Evolutionary conservation across 2,113 vertebrate genomes (phyloP).

Genomic region (Toxotes chatareus): DNA sequence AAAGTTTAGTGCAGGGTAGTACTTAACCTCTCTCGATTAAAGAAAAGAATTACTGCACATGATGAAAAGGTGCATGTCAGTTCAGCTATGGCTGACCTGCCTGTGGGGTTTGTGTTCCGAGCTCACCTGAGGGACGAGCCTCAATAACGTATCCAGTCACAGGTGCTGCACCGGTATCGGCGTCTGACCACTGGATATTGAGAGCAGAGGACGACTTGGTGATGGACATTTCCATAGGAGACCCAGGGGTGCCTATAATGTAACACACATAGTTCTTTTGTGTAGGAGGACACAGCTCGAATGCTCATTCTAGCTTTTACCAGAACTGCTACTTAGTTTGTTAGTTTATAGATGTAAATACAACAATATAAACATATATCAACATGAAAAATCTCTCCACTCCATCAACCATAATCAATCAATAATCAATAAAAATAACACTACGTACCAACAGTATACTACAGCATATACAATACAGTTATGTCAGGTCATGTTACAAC

Average conservation of each 20-base stretch:
- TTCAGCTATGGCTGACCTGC: background rate
- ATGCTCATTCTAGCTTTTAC: no score
- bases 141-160: constrained; percentile 92
- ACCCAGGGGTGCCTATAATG: constrained; percentile 88
- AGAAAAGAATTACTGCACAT: background rate
- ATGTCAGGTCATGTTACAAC: no score
- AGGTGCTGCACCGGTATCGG: constrained; percentile 84
- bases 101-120: background rate
- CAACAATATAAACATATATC: no score
- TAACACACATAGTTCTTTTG: background rate
- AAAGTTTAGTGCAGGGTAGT: background rate
- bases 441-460: no score
- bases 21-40: background rate
- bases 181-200: constrained; percentile 91
- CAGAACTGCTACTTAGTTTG: no score
- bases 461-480: no score
- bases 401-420: no score
- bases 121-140: constrained; percentile 92
- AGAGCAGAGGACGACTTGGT: constrained; percentile 90
- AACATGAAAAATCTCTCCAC: no score
- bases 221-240: constrained; percentile 89
- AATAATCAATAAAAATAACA: no score
- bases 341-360: no score
- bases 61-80: background rate
- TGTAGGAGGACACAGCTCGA: no score